A percentile compares a stretch with the other conserved stretches of the same genome.
Conservation (phyloP, 2,113 vertebrate species). For the Synodontis membranacea region DNA sequence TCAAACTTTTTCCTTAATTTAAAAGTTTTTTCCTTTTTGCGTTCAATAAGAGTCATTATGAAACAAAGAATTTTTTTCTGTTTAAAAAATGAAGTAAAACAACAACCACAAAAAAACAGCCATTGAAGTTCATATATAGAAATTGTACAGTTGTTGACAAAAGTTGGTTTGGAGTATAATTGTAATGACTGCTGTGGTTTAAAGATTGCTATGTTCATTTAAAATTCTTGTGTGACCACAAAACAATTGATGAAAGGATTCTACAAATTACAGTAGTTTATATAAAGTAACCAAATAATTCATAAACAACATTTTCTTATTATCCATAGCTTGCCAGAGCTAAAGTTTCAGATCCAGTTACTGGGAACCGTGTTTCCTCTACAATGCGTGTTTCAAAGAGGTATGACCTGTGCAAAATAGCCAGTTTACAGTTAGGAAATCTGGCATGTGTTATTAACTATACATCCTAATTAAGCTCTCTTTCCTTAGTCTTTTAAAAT, state of each 20-base stretch:
- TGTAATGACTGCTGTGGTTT: not conserved
- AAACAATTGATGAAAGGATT: not conserved
- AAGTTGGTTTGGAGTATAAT: not conserved
- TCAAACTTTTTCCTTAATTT: not conserved
- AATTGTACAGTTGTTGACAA: not conserved
- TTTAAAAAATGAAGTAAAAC: too few relatives aligned
- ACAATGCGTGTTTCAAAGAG: conserved; percentile 56
- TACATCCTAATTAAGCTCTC: not conserved
- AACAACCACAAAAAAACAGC: too few relatives aligned
- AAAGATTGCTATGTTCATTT: not conserved
- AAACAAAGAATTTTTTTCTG: too few relatives aligned
- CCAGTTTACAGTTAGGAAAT: not conserved
- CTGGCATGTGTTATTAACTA: not conserved
- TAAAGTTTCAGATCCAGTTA: conserved; percentile 40
- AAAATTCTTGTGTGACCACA: not conserved
- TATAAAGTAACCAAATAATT: not conserved
- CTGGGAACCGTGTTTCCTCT: conserved; percentile 29
- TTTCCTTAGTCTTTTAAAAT: not conserved
- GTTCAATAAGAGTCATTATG: not conserved
- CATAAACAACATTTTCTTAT: not conserved
- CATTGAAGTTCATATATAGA: not conserved
- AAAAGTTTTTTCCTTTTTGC: not conserved
- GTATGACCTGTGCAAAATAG: conserved; percentile 13
- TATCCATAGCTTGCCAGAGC: conserved; percentile 56
- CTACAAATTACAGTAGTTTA: not conserved